Conservation (phyloP, 2,797 vertebrate species). For the Spinibarbus caldwelli region DNA sequence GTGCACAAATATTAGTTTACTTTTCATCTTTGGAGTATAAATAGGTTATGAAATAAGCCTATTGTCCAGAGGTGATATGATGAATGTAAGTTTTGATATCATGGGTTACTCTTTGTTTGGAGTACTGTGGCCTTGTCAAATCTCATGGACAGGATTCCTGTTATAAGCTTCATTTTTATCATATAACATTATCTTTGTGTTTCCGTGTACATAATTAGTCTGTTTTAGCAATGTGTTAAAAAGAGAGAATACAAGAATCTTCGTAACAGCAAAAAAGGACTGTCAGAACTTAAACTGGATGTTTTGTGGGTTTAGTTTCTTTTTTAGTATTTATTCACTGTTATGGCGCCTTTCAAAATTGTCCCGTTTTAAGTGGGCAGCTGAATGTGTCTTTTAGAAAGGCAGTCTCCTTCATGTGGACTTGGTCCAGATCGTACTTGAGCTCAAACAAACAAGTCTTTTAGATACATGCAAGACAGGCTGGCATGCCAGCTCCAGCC, state of each 20-base stretch:
- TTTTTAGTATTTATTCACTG: conserved; percentile 69
- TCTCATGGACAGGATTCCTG: not conserved
- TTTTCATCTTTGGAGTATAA: conserved; percentile 30
- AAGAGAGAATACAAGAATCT: not conserved
- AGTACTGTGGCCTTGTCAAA: conserved; percentile 29
- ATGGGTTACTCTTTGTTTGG: conserved; percentile 9
- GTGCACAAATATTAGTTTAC: conserved; percentile 24
- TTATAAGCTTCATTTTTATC: not conserved
- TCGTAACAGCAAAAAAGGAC: not conserved
- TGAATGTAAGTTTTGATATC: not conserved
- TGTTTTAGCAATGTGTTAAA: conserved; percentile 10
- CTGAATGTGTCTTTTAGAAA: conserved; percentile 82
- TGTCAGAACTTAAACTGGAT: conserved; percentile 42
- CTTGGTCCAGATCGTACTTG: conserved; percentile 73
- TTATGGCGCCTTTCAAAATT: conserved; percentile 70
- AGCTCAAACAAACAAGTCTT: conserved; percentile 72
- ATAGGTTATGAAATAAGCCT: conserved; percentile 14
- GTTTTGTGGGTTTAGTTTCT: conserved; percentile 49
- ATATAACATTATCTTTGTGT: conserved; percentile 11
- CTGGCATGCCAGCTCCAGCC: conserved; percentile 70
- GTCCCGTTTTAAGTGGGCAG: conserved; percentile 77
- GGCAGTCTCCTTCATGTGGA: conserved; percentile 73
- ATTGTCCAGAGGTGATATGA: not conserved
- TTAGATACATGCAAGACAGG: conserved; percentile 65
- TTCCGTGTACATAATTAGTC: conserved; percentile 25